These are phyloP conservation scores for Telenomus remus DNA, from an alignment of 1,140 invertebrate genomes.

Conservation along the genomic window DNA sequence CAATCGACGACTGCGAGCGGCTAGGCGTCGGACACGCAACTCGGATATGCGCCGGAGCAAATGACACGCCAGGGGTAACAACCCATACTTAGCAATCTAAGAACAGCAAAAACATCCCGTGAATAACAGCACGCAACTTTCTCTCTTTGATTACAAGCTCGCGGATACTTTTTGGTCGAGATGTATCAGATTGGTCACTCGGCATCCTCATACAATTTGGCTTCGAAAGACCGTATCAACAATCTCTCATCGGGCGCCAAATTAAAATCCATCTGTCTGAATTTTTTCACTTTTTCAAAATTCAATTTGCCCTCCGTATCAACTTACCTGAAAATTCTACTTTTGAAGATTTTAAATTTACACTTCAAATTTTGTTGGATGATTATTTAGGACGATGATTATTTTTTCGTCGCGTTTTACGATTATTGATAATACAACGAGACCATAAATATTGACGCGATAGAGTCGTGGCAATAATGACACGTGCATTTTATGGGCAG, in stretches of 20 bases:
- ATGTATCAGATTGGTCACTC: background rate
- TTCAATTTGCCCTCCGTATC: slow-evolving; percentile 7
- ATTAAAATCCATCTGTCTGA: no score
- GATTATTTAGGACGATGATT: no score
- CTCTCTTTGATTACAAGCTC: slow-evolving; percentile 47
- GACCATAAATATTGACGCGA: slow-evolving; percentile 50
- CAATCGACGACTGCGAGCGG: slow-evolving; percentile 65
- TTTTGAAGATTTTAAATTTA: no score
- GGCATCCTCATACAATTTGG: background rate
- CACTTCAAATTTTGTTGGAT: no score
- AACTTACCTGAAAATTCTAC: no score
- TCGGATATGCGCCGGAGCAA: slow-evolving; percentile 67
- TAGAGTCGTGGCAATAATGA: slow-evolving; percentile 30
- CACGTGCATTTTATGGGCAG: slow-evolving; percentile 36
- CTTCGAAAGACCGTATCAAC: background rate
- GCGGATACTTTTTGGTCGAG: slow-evolving; percentile 11
- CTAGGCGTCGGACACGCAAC: slow-evolving; percentile 64
- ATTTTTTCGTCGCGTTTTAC: slow-evolving; percentile 31
- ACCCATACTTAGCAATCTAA: slow-evolving; percentile 70
- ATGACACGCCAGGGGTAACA: slow-evolving; percentile 73
- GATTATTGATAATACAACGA: slow-evolving; percentile 48
- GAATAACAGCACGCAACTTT: slow-evolving; percentile 67
- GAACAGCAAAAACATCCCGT: slow-evolving; percentile 55
- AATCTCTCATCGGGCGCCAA: no score
- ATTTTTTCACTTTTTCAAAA: slow-evolving; percentile 25